Evolutionary conservation across 2,797 vertebrate genomes (phyloP).

Genomic region (Chanos chanos): DNA sequence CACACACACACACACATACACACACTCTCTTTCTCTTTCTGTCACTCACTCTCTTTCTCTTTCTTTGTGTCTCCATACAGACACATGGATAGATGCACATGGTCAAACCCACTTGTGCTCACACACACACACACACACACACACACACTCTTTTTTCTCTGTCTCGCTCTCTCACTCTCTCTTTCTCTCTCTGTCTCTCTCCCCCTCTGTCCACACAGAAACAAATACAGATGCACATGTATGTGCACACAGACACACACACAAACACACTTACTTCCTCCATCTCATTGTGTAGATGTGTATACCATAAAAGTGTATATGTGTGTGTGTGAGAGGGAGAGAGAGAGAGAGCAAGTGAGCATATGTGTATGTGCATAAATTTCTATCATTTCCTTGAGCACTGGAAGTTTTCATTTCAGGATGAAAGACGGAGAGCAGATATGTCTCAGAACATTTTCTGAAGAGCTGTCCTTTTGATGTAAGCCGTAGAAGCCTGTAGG

Average conservation of each 20-base stretch:
- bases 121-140: neutral
- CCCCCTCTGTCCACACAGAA: too few species aligned
- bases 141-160: too few species aligned
- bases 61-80: neutral
- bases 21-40: too few species aligned
- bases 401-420: neutral
- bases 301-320: too few species aligned
- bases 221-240: neutral
- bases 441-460: neutral
- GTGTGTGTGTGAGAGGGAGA: neutral
- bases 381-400: neutral
- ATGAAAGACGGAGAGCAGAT: neutral
- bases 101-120: neutral
- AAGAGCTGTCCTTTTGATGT: constrained; percentile 1
- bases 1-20: neutral
- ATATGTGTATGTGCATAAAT: neutral
- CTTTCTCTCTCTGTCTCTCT: too few species aligned
- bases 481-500: constrained; percentile 1
- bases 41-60: neutral
- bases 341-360: neutral
- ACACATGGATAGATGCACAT: neutral
- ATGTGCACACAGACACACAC: too few species aligned
- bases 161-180: too few species aligned
- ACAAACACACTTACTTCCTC: too few species aligned
- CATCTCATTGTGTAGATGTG: neutral